Percentiles rank a stretch among this genome's conserved stretches.
Evolutionary conservation across 1,140 invertebrate genomes (phyloP).

Genomic region (Maconellicoccus hirsutus): DNA sequence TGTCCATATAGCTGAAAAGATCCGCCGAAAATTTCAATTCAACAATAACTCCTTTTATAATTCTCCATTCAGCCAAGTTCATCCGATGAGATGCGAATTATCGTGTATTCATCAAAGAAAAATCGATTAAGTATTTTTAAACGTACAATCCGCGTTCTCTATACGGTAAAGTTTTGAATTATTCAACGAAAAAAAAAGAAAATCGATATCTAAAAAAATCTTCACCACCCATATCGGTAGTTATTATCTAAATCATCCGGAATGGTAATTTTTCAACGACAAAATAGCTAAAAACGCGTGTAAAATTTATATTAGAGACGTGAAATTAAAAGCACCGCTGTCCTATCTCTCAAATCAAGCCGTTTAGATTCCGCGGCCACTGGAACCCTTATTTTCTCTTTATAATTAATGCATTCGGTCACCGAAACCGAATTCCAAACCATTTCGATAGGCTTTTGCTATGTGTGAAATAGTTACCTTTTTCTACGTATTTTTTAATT

Average conservation of each 20-base stretch:
- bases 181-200: too few relatives aligned
- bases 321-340: not conserved
- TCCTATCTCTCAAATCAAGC: not conserved
- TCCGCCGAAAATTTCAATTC: not conserved
- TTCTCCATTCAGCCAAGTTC: too few relatives aligned
- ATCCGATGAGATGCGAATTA: too few relatives aligned
- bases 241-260: not conserved
- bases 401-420: not conserved
- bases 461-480: too few relatives aligned
- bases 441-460: not conserved
- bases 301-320: too few relatives aligned
- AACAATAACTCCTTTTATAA: too few relatives aligned
- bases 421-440: not conserved
- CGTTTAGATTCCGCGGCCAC: not conserved
- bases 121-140: too few relatives aligned
- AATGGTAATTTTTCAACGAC: not conserved
- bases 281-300: not conserved
- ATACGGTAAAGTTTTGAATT: too few relatives aligned
- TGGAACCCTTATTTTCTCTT: not conserved
- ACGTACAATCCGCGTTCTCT: too few relatives aligned
- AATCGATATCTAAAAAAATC: too few relatives aligned
- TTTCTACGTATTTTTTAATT: too few relatives aligned
- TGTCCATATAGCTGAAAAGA: not conserved
- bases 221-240: not conserved
- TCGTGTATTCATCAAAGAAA: too few relatives aligned